Evolutionary conservation across 1,140 invertebrate genomes (phyloP).

Genomic region (Tachypleus tridentatus): DNA sequence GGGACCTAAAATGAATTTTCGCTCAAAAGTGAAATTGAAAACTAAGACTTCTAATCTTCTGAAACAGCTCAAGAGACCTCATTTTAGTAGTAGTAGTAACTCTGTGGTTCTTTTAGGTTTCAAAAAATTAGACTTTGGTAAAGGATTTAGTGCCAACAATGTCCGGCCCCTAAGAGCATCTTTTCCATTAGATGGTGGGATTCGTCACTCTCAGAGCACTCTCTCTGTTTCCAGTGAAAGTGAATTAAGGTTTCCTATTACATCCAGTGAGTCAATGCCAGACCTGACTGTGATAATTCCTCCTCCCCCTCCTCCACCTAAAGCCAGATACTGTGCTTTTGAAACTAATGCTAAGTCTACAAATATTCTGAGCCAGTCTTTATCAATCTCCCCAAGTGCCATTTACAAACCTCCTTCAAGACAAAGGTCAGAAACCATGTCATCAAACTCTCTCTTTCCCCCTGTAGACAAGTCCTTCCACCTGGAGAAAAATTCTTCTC

Average conservation of each 20-base stretch:
- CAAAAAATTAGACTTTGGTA: slow-evolving; percentile 37
- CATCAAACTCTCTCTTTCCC: too few relatives aligned
- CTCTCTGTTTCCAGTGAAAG: slow-evolving; percentile 34
- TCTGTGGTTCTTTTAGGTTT: slow-evolving; percentile 33
- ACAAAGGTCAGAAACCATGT: too few relatives aligned
- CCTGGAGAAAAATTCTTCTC: too few relatives aligned
- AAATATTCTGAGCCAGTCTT: too few relatives aligned
- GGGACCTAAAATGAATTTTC: slow-evolving; percentile 13
- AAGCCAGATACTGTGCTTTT: neutral
- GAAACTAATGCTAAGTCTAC: too few relatives aligned
- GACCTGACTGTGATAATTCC: slow-evolving; percentile 28
- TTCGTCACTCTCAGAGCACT: slow-evolving; percentile 48
- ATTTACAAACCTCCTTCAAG: too few relatives aligned
- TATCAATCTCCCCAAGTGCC: too few relatives aligned
- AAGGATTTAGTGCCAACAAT: slow-evolving; percentile 27
- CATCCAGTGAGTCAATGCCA: slow-evolving; percentile 36
- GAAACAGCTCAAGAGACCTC: slow-evolving; percentile 23
- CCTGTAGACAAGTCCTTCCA: too few relatives aligned
- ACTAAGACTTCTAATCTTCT: slow-evolving; percentile 21
- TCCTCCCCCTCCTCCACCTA: slow-evolving; percentile 17
- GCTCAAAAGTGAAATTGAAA: slow-evolving; percentile 18
- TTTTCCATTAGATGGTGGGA: slow-evolving; percentile 21
- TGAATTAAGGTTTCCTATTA: neutral
- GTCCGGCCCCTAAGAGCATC: slow-evolving; percentile 17
- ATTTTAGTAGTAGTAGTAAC: slow-evolving; percentile 28